These are phyloP conservation scores for Reticulitermes speratus DNA, from an alignment of 1,140 invertebrate genomes.

Conservation along the genomic window DNA sequence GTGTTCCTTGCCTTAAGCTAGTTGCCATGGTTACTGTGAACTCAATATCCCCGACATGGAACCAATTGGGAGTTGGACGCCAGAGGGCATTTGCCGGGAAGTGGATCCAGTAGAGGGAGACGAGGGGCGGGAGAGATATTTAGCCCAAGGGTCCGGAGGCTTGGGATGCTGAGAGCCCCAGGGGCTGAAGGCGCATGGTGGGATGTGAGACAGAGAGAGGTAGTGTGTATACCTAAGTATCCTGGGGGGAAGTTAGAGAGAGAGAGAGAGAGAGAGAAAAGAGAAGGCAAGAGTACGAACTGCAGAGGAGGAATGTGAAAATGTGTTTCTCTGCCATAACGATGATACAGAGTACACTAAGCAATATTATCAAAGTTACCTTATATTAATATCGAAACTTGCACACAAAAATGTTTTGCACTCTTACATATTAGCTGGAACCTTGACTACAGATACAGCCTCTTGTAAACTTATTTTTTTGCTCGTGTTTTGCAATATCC, in stretches of 20 bases:
- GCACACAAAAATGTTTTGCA: neutral
- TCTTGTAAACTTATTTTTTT: neutral
- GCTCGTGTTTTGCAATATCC: neutral
- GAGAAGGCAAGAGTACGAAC: too few species aligned
- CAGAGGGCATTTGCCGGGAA: conserved; percentile 27
- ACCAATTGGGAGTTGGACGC: conserved; percentile 40
- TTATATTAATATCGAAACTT: conserved; percentile 4
- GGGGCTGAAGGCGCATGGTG: conserved; percentile 30
- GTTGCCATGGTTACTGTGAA: conserved; percentile 59
- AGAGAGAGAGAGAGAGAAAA: too few species aligned
- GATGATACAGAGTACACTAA: neutral
- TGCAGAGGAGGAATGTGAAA: conserved; percentile 31
- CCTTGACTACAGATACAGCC: neutral
- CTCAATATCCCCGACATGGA: conserved; percentile 56
- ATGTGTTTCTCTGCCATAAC: conserved; percentile 24
- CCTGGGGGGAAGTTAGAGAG: conserved; percentile 12
- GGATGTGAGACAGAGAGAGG: conserved; percentile 33
- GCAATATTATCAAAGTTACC: conserved; percentile 4
- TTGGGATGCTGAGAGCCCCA: conserved; percentile 29
- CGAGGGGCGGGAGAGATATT: conserved; percentile 26
- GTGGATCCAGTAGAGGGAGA: conserved; percentile 34
- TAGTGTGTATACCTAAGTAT: conserved; percentile 22
- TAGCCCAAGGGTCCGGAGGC: conserved; percentile 12
- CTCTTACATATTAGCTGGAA: neutral
- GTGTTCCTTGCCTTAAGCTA: conserved; percentile 39